Conservation (phyloP, 1,140 invertebrate species). For the Aphelinus atriplicis region DNA sequence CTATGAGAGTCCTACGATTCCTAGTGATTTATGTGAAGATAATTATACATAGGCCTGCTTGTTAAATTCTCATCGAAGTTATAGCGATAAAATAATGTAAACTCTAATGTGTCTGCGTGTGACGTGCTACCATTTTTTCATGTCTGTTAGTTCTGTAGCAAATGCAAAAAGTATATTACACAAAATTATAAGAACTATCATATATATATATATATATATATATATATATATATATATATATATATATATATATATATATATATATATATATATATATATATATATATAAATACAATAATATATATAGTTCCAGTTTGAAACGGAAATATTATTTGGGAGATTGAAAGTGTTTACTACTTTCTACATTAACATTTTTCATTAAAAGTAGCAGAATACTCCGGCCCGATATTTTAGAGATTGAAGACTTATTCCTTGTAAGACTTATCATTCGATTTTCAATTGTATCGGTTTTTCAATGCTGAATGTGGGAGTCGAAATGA, state of each 20-base stretch:
- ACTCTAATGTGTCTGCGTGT: constrained; percentile 29
- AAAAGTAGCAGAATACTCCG: neutral
- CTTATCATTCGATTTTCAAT: constrained; percentile 10
- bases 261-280: too few species aligned
- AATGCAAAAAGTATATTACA: neutral
- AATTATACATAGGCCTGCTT: constrained; percentile 23
- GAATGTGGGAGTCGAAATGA: neutral
- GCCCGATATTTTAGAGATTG: constrained; percentile 1
- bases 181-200: neutral
- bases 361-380: constrained; percentile 6
- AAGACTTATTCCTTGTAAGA: constrained; percentile 6
- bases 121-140: constrained; percentile 23
- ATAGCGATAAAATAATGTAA: constrained; percentile 22
- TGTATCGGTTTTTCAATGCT: neutral
- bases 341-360: neutral
- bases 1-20: neutral
- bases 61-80: constrained; percentile 34
- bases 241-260: too few species aligned
- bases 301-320: constrained; percentile 21
- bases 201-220: neutral
- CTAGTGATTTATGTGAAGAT: constrained; percentile 17
- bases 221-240: neutral
- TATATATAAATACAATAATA: neutral
- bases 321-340: constrained; percentile 2
- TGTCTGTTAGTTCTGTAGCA: constrained; percentile 16